These are phyloP conservation scores for Stramonita haemastoma DNA, from an alignment of 2,888 invertebrate genomes.

Conservation along the genomic window DNA sequence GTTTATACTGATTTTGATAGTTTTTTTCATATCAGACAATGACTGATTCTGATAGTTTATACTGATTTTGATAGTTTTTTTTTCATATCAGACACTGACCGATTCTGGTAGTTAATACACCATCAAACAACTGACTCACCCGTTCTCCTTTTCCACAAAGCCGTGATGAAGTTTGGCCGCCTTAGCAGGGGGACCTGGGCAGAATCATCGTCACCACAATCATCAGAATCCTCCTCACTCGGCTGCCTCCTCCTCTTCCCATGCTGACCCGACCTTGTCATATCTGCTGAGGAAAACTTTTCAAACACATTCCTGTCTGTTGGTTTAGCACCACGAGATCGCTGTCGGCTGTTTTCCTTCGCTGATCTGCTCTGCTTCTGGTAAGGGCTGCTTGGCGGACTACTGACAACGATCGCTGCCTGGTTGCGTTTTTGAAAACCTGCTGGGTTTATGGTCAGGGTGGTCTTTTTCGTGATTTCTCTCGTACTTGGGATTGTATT, in stretches of 20 bases:
- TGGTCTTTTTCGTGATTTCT: background rate
- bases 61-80: too few species aligned
- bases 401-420: background rate
- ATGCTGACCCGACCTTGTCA: background rate
- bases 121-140: background rate
- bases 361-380: background rate
- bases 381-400: background rate
- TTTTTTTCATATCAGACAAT: too few species aligned
- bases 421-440: background rate
- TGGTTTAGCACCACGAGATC: background rate
- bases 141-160: conserved; percentile 18
- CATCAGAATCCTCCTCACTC: background rate
- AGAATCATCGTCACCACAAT: background rate
- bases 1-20: too few species aligned
- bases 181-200: background rate
- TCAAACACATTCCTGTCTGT: conserved; percentile 25
- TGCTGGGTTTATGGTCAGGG: background rate
- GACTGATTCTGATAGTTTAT: too few species aligned
- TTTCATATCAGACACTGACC: too few species aligned
- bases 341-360: background rate
- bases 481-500: background rate
- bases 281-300: background rate
- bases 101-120: too few species aligned
- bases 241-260: background rate
- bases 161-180: background rate